phyloP scores from a whole-genome alignment of 2,797 vertebrate genomes.

The Etheostoma nigrum region DNA sequence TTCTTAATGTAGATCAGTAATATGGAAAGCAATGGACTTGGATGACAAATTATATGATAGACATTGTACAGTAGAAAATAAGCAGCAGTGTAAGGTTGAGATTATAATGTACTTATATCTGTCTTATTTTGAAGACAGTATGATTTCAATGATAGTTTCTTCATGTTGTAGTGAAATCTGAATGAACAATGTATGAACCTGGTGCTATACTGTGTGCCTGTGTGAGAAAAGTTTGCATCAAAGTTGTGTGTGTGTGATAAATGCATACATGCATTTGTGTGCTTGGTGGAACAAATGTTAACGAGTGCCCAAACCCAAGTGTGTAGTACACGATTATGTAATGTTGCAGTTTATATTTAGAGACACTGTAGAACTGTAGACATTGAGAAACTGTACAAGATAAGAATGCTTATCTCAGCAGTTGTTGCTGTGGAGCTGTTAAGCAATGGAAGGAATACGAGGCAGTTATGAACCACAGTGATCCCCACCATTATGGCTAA shows the following conservation, averaged over 20 bases:
- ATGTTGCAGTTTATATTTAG: slow-evolving; percentile 79
- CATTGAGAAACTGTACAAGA: slow-evolving; percentile 50
- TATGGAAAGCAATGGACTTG: not conserved
- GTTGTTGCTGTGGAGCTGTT: slow-evolving; percentile 57
- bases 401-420: slow-evolving; percentile 82
- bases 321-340: slow-evolving; percentile 61
- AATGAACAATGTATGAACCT: not conserved
- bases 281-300: not conserved
- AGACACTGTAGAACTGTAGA: slow-evolving; percentile 18
- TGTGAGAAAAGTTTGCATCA: not conserved
- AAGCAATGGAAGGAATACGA: slow-evolving; percentile 40
- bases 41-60: not conserved
- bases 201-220: not conserved
- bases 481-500: not conserved
- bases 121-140: not conserved
- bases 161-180: slow-evolving; percentile 28
- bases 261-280: slow-evolving; percentile 17
- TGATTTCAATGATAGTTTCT: slow-evolving; percentile 45
- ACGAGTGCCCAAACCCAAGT: slow-evolving; percentile 7
- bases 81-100: not conserved
- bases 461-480: not conserved
- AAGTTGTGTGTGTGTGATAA: slow-evolving; percentile 1
- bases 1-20: not conserved
- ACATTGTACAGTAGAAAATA: not conserved
- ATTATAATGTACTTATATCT: not conserved